Base-by-base conservation (phyloP, 2,113 vertebrate genomes). In the Helogale parvula region DNA sequence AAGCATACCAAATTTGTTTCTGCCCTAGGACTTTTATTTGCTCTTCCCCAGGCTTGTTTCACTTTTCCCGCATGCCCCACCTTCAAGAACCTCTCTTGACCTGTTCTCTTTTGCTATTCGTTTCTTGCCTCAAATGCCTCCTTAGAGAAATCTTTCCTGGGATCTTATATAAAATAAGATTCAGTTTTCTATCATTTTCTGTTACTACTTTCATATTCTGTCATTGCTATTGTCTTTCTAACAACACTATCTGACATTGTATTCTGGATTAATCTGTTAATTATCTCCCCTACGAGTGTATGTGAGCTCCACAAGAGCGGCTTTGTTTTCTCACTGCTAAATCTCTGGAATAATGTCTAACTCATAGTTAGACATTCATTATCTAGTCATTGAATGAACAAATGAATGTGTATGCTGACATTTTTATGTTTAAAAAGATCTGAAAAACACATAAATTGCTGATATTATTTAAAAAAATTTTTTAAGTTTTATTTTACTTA, bases 351-450 rank as follows among this genome's bases (percentile, higher is more conserved):
- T 66, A 76, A 65, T 68, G 45, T 16, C 31, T 27, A 31, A 66
- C 57, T 76, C 57, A 33, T 4, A 66, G 45, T 76, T 76, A 66
- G 57, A 35, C 68, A 21, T 79, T 65, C n/a, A 41, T 41, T 94
- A 0, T 57, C 9, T 29, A 54, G 9, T 81, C 66, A 92, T 21
- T 96, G 57, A 80, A 66, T 74, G 84, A 93, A 66, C 82, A 76
- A 76, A 74, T 57, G 17, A 82, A 92, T 57, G 9, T 54, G 15
- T 88, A 82, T 88, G 60, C 4, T 68, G 38, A 84, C 69, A 84
- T 25, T 33, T 86, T 76, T 96, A 25, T 82, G 68, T 93, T 93
- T 93, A 38, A 88, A 76, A 83, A 38, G 25, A 69, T 83, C 65
- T 76, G 41, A 29, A 76, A 45, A 76, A 76, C 41, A 45, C 27